Evolutionary conservation across 1,140 invertebrate species (phyloP).

Genomic region (Bombus pascuorum): DNA sequence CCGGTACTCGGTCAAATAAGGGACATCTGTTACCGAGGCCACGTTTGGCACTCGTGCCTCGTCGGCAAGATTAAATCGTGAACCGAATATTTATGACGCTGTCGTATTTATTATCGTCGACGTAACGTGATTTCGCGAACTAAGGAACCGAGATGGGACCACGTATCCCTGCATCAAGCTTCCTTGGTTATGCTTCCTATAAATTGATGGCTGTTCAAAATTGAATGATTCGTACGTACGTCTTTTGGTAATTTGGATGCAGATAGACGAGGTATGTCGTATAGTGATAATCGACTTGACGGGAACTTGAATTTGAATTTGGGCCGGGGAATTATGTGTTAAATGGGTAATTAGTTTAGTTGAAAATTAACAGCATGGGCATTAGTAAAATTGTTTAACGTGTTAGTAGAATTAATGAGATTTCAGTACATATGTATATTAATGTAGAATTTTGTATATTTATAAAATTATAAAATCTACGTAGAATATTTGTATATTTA

Average conservation of each 20-base stretch:
- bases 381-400: no score
- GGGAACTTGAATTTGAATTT: not conserved
- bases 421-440: no score
- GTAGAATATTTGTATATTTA: no score
- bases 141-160: not conserved
- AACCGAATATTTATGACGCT: slow-evolving; percentile 62
- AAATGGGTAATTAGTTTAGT: not conserved
- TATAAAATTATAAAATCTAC: no score
- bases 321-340: not conserved
- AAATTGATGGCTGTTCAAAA: not conserved
- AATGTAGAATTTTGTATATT: no score
- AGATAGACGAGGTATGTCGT: no score
- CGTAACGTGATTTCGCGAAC: slow-evolving; percentile 20
- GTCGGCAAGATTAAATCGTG: slow-evolving; percentile 59
- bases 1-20: slow-evolving; percentile 47
- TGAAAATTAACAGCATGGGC: not conserved
- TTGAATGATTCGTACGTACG: not conserved
- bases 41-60: slow-evolving; percentile 45
- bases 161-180: not conserved
- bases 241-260: not conserved
- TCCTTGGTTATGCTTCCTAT: not conserved
- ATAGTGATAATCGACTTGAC: not conserved
- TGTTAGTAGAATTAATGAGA: no score
- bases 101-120: slow-evolving; percentile 41
- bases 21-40: slow-evolving; percentile 35